Base-by-base conservation (phyloP, 2,888 invertebrate species). In the Zaprionus bogoriensis region DNA sequence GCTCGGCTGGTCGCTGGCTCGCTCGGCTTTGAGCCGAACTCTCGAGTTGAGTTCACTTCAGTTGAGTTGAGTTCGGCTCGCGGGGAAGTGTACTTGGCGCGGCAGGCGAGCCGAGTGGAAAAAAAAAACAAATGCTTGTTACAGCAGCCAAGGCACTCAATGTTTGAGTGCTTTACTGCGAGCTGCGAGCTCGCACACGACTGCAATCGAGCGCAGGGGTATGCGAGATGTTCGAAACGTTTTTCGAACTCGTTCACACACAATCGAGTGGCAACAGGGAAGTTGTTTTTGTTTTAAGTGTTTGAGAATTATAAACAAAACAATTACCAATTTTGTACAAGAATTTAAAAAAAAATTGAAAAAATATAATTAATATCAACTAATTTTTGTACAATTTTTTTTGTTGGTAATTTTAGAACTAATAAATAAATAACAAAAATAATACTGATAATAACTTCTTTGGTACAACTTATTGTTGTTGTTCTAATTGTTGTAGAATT, bases 121-220 rank as follows among this genome's bases (percentile, higher is more conserved):
- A 65, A 76, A 73, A 73, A 80, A 67, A 77, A 73, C 63, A 58
- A 64, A 65, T 73, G 72, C 74, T 73, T 73, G 66, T 25, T 51
- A 44, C 44, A 50, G 28, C 60, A 60, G 54, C 14, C n/a, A 3
- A 6, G 12, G 12, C 44, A 20, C 63, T 65, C 60, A 74, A 62
- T 32, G 7, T 52, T 41, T 55, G 52, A 62, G 67, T 38, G 20
- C n/a, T 10, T 27, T 32, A 7, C 41, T 30, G 42, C n/a, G n/a
- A n/a, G n/a, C n/a, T n/a, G n/a, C n/a, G n/a, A n/a, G 23, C n/a
- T 20, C 30, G 32, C 57, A 44, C 58, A 14, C 46, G 6, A 17
- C 17, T 78, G 82, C 79, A 85, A 68, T 71, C 63, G 57, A 55
- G 67, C 66, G 41, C 66, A 82, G 77, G 79, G 75, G 77, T 41